Conservation (phyloP, 2,888 invertebrate genomes). For the Tryphoninae sp. region DNA sequence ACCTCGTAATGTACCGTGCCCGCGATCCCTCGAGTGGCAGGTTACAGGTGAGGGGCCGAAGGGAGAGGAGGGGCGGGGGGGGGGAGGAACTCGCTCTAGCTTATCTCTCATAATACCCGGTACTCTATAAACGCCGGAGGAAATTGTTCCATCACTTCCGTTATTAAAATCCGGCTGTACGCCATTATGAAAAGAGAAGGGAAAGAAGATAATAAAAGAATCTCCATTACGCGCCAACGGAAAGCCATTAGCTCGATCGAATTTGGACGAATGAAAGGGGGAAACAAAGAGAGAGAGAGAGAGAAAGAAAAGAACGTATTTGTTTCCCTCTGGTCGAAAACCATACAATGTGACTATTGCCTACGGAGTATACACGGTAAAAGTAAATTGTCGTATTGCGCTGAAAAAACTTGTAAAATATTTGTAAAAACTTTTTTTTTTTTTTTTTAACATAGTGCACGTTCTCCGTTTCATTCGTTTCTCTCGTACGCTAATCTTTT, state of each 20-base stretch:
- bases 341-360: no score
- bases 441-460: no score
- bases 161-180: conserved; percentile 53
- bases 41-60: not conserved
- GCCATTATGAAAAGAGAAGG: conserved; percentile 10
- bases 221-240: not conserved
- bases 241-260: conserved; percentile 12
- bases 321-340: no score
- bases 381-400: no score
- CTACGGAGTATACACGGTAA: not conserved
- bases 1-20: conserved; percentile 58
- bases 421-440: no score
- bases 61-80: not conserved
- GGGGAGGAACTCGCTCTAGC: not conserved
- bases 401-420: not conserved
- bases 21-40: conserved; percentile 3
- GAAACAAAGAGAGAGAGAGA: not conserved
- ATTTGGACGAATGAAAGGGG: not conserved
- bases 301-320: conserved; percentile 1
- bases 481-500: conserved; percentile 3
- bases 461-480: conserved; percentile 1
- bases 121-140: conserved; percentile 23
- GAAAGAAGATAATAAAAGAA: conserved; percentile 4
- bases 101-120: conserved; percentile 56
- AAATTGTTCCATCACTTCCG: conserved; percentile 60